These are phyloP conservation scores for Psittacula echo DNA, from an alignment of 2,797 vertebrate genomes.

Conservation along the genomic window DNA sequence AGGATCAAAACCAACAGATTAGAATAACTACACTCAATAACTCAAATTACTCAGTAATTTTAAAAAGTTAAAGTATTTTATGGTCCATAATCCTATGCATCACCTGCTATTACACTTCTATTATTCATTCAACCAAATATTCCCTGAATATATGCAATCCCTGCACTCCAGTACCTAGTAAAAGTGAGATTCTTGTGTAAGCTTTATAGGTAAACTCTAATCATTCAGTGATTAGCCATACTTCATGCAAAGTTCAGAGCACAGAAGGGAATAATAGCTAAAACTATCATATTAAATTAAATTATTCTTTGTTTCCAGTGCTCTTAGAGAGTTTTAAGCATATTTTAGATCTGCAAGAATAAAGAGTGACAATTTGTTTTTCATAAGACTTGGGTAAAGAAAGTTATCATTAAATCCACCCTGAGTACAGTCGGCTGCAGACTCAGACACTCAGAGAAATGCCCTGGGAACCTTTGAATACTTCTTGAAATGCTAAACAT, in stretches of 20 bases:
- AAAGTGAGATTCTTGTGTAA: not conserved
- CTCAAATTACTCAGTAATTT: not conserved
- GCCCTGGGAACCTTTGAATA: conserved; percentile 22
- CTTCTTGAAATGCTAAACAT: conserved; percentile 53
- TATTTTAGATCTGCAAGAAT: conserved; percentile 30
- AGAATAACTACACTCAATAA: not conserved
- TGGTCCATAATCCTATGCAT: not conserved
- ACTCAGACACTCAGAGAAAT: conserved; percentile 19
- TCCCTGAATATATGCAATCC: not conserved
- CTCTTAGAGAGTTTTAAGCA: not conserved
- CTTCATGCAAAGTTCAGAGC: not conserved
- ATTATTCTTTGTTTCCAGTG: not conserved
- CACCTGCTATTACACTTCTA: not conserved
- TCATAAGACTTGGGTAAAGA: conserved; percentile 23
- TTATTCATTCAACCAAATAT: not conserved
- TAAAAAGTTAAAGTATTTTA: not conserved
- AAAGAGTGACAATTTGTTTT: conserved; percentile 17
- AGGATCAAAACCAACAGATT: not conserved
- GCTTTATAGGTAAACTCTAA: not conserved
- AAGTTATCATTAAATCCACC: conserved; percentile 18
- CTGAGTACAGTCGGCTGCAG: conserved; percentile 2
- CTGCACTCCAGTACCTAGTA: not conserved
- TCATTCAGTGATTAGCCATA: not conserved
- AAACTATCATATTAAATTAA: not conserved
- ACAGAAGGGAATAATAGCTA: not conserved